Conservation (phyloP, 2,888 invertebrate genomes). For the Acanthopleura granulata region DNA sequence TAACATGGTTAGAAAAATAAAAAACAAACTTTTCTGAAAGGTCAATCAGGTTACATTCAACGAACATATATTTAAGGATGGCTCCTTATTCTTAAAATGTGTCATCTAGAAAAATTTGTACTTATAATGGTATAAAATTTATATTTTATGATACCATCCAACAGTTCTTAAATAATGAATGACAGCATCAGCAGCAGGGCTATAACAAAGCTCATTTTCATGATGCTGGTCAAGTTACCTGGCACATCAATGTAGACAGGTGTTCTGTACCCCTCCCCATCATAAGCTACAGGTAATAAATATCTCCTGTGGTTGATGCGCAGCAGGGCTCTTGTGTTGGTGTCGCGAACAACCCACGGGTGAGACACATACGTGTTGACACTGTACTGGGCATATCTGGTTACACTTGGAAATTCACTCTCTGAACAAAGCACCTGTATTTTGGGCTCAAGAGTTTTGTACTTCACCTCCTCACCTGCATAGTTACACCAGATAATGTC, state of each 20-base stretch:
- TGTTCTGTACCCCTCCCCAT: constrained; percentile 1
- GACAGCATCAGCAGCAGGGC: too few species aligned
- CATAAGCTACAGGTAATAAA: constrained; percentile 8
- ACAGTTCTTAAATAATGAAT: too few species aligned
- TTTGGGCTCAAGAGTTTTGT: not conserved
- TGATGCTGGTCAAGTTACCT: not conserved
- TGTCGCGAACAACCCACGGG: constrained; percentile 8
- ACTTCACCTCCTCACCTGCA: not conserved
- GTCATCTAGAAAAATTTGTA: too few species aligned
- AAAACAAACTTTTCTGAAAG: too few species aligned
- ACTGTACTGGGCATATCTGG: not conserved
- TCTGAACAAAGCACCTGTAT: not conserved
- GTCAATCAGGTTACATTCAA: too few species aligned
- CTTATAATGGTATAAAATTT: too few species aligned
- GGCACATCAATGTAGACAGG: constrained; percentile 2
- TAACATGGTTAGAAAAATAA: too few species aligned
- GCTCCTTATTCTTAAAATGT: too few species aligned
- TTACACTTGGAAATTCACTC: not conserved
- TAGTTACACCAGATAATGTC: constrained; percentile 15
- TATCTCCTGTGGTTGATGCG: not conserved
- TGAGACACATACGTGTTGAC: constrained; percentile 16
- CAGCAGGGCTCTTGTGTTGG: not conserved
- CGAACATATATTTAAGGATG: too few species aligned
- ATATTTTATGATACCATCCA: too few species aligned
- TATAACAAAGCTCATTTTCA: too few species aligned